These are phyloP conservation scores for Australoheros facetus DNA, from an alignment of 2,797 vertebrate species.

Conservation along the genomic window DNA sequence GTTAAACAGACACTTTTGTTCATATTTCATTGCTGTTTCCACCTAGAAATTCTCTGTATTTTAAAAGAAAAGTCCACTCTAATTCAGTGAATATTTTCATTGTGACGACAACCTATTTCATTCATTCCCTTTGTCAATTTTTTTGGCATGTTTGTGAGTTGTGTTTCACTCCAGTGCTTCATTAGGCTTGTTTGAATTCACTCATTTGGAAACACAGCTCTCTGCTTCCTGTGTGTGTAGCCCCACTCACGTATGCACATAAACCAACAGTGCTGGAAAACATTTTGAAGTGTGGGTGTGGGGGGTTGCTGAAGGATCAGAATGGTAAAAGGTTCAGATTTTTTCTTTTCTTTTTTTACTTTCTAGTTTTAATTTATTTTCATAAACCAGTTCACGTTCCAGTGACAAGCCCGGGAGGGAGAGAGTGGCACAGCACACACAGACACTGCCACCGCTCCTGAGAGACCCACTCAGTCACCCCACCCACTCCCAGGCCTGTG, in stretches of 20 bases:
- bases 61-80: neutral
- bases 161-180: conserved; percentile 26
- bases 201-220: conserved; percentile 51
- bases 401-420: neutral
- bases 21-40: neutral
- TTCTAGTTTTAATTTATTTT: conserved; percentile 5
- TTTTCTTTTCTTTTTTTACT: neutral
- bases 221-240: conserved; percentile 18
- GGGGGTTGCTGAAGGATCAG: neutral
- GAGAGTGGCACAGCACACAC: conserved; percentile 5
- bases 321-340: conserved; percentile 1
- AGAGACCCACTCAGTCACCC: conserved; percentile 7
- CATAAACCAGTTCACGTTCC: neutral
- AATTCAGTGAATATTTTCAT: neutral
- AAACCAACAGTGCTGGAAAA: neutral
- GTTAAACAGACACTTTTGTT: too few relatives aligned
- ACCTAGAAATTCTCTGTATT: neutral
- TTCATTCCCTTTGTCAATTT: neutral
- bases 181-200: conserved; percentile 39
- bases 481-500: conserved; percentile 9
- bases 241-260: neutral
- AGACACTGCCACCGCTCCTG: neutral
- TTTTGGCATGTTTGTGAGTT: neutral
- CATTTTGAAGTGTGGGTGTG: conserved; percentile 11
- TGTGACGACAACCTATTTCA: neutral